Conservation (phyloP, 2,888 invertebrate genomes). For the Syritta pipiens region DNA sequence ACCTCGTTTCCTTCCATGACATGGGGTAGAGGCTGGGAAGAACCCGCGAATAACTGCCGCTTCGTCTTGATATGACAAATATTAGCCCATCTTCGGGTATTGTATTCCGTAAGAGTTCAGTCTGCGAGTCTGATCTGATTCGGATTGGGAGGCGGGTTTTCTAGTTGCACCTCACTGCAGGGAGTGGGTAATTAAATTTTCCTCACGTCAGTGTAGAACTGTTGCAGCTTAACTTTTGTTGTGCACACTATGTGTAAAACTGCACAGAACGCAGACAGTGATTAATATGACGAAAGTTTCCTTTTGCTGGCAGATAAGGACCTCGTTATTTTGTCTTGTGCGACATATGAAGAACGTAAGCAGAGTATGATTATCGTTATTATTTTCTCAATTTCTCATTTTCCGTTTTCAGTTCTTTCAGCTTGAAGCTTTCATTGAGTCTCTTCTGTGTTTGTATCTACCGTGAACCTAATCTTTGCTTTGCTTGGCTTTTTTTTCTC, state of each 20-base stretch:
- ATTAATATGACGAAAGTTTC: not conserved
- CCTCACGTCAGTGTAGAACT: not conserved
- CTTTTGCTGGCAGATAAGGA: slow-evolving; percentile 14
- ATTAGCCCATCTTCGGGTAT: slow-evolving; percentile 54
- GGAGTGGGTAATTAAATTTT: slow-evolving; percentile 31
- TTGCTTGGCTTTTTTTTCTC: too few species aligned
- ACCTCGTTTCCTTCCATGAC: slow-evolving; percentile 50
- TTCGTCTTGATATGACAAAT: slow-evolving; percentile 57
- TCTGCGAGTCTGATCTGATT: slow-evolving; percentile 27
- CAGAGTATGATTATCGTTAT: slow-evolving; percentile 35
- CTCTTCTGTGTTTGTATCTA: not conserved
- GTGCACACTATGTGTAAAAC: slow-evolving; percentile 11
- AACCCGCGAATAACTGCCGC: slow-evolving; percentile 23
- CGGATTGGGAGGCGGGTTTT: not conserved
- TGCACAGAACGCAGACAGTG: not conserved
- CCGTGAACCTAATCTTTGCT: slow-evolving; percentile 8
- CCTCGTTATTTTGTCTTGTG: slow-evolving; percentile 22
- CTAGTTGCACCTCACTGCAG: not conserved
- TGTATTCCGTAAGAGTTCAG: slow-evolving; percentile 28
- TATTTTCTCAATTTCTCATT: slow-evolving; percentile 43
- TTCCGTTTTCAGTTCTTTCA: slow-evolving; percentile 17
- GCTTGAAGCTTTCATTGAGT: slow-evolving; percentile 18
- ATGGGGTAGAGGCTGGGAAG: not conserved
- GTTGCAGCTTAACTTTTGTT: slow-evolving; percentile 59
- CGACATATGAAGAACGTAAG: slow-evolving; percentile 15